Evolutionary conservation across 2,797 vertebrate genomes (phyloP), one percentile per base, ranked within the genome.

Genomic region (Sebastes hubbsi): DNA sequence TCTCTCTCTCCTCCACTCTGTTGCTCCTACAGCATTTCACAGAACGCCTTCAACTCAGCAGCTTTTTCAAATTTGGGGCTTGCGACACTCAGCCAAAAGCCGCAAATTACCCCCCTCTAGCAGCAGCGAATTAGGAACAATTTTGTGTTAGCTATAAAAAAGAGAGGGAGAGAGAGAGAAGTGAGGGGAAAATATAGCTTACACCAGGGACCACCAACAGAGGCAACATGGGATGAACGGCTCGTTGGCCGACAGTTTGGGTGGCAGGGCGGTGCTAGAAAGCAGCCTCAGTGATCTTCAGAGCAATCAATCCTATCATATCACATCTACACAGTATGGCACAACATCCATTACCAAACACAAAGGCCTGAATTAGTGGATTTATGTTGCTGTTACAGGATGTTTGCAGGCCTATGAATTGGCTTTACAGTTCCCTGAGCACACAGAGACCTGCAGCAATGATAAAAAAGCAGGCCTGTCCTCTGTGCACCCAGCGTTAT

Each of bases 111-210:
- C 96, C 95, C 95, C 95, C 95, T 96, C 96, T 93, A 95, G 95
- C 94, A 95, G 94, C 94, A 95, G 95, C 92, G 95, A 96, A 96
- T 96, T 96, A 96, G 95, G 95, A 96, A 96, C 95, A 96, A 96
- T 96, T 96, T 96, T 96, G 95, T 94, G 94, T 96, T 95, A 93
- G 94, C 95, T 95, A 95, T 96, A 94, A 95, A 95, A 95, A 94
- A 91, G 83, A 86, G 91, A 90, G 86, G 72, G 85, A 75, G 89
- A 87, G 87, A 80, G 91, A 90, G 92, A 94, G 94, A 93, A 94
- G 92, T 82, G 85, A 94, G 90, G 92, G 94, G 93, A 95, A 95
- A 96, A 95, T 95, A 95, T 94, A 95, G 94, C 94, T 95, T 95
- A 92, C 94, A 95, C 91, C 87, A 91, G 92, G 90, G 96, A 96